A percentile compares a stretch with the other conserved stretches of the same genome.
phyloP scores from a whole-genome alignment of 2,888 invertebrate species.

The Gastrophysa polygoni region DNA sequence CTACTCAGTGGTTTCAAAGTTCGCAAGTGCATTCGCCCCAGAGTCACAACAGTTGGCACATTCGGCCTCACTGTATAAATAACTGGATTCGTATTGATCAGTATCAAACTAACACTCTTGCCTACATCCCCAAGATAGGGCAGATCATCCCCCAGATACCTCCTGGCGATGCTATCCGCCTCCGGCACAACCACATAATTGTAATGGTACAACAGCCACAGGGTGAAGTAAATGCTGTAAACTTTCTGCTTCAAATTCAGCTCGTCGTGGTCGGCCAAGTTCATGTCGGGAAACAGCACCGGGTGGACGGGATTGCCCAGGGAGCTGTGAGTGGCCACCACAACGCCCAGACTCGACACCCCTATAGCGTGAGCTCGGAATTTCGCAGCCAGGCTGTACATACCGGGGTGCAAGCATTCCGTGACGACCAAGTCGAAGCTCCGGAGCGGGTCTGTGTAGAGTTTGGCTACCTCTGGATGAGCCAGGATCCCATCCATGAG shows the following conservation, averaged over 20 bases:
- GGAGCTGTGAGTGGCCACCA: constrained; percentile 13
- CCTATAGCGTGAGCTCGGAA: constrained; percentile 29
- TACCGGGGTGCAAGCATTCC: constrained; percentile 24
- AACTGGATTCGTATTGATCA: constrained; percentile 37
- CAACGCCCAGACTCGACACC: constrained; percentile 20
- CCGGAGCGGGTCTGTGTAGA: constrained; percentile 10
- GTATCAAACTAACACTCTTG: constrained; percentile 33
- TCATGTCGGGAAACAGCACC: constrained; percentile 20
- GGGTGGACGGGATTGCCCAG: constrained; percentile 26
- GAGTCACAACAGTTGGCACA: constrained; percentile 21
- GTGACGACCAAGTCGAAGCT: constrained; percentile 29
- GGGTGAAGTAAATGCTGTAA: constrained; percentile 8
- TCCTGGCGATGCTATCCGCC: constrained; percentile 34
- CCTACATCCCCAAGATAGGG: constrained; percentile 39
- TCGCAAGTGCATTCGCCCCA: constrained; percentile 20
- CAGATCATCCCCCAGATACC: constrained; percentile 27
- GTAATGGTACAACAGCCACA: constrained; percentile 16
- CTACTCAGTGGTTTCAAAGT: constrained; percentile 14
- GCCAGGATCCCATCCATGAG: not conserved
- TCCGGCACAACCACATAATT: constrained; percentile 28
- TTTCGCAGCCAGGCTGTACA: constrained; percentile 23
- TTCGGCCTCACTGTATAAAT: constrained; percentile 29
- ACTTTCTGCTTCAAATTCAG: constrained; percentile 19
- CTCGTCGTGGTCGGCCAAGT: constrained; percentile 5
- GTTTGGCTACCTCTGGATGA: not conserved